A percentile compares a stretch with the other conserved stretches of the same genome.
Conservation (phyloP, 2,113 vertebrate species). For the Hippoglossus stenolepis region DNA sequence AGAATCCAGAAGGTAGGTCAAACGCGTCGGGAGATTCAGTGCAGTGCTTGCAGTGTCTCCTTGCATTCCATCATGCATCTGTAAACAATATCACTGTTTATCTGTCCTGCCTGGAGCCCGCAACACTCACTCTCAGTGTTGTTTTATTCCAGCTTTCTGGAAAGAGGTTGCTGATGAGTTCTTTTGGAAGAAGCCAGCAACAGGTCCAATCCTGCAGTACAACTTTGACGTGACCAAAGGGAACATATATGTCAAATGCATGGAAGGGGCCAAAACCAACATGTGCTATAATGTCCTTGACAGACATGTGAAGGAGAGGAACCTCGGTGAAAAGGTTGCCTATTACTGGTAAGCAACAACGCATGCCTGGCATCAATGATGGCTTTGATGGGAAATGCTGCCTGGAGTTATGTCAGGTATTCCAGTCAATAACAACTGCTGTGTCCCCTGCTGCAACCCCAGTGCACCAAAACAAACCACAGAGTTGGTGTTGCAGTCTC, state of each 20-base stretch:
- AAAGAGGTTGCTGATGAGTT: conserved; percentile 81
- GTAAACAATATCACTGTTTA: background rate
- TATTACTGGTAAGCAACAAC: conserved; percentile 84
- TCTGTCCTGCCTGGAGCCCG: conserved; percentile 10
- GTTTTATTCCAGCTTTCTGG: conserved; percentile 82
- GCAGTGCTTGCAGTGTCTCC: conserved; percentile 18
- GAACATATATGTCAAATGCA: conserved; percentile 81
- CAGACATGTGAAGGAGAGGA: conserved; percentile 80
- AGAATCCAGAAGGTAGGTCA: conserved; percentile 84
- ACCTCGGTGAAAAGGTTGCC: conserved; percentile 83
- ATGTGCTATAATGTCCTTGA: conserved; percentile 87
- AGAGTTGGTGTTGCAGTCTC: background rate
- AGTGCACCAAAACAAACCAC: conserved; percentile 43
- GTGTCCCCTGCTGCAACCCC: conserved; percentile 23
- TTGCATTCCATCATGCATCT: conserved; percentile 4
- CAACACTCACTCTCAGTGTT: conserved; percentile 5
- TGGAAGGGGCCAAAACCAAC: conserved; percentile 88
- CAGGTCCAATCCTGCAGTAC: conserved; percentile 80
- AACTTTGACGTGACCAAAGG: conserved; percentile 86
- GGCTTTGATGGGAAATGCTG: conserved; percentile 26
- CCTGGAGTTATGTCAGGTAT: conserved; percentile 51
- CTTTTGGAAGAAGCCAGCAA: conserved; percentile 83
- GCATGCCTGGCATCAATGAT: background rate
- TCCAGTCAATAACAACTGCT: conserved; percentile 46
- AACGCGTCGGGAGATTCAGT: conserved; percentile 23